Evolutionary conservation across 2,113 vertebrate genomes (phyloP), one percentile per base, ranked within the genome.

Genomic region (Pandion haliaetus): DNA sequence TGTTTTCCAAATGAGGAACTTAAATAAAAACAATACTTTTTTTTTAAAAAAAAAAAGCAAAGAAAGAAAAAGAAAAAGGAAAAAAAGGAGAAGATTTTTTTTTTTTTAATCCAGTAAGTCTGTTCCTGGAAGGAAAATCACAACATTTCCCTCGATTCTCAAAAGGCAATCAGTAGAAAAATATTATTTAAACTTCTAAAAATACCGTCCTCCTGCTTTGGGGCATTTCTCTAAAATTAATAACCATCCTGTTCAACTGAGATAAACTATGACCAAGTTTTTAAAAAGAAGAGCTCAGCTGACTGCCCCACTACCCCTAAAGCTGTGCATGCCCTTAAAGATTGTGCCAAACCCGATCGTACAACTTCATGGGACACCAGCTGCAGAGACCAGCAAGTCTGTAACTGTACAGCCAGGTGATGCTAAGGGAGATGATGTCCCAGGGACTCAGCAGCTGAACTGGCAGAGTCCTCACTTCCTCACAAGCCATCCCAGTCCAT

Each of bases 291-390:
- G 47, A 73, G 24, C 36, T 50, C 40, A 29, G 52, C 58, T 34
- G 71, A 14, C 14, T 21, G 50, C 29, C 45, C 15, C 38, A 6
- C 25, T 7, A 6, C 19, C 63, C 45, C 54, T 14, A 28, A 57
- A 32, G 24, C 61, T 49, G 17, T 42, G 28, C 24, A 4, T 21
- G 31, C 25, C 63, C 59, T 20, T 23, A 16, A 25, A 54, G 54
- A 24, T 1, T 11, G 54, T 8, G 47, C 42, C 79, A 67, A 7
- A 38, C 31, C 21, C 5, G 1, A 4, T 4, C 0, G 1, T 15
- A 31, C 38, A 34, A 2, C 65, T 36, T 40, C 36, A 24, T n/a
- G 3, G 28, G 65, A 15, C 82, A 29, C 50, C 50, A 38, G 44
- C 50, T 69, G 62, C 54, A 52, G 55, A 34, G 28, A 21, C 38